phyloP scores from a whole-genome alignment of 1,140 invertebrate genomes.

The Drosophila sp. region DNA sequence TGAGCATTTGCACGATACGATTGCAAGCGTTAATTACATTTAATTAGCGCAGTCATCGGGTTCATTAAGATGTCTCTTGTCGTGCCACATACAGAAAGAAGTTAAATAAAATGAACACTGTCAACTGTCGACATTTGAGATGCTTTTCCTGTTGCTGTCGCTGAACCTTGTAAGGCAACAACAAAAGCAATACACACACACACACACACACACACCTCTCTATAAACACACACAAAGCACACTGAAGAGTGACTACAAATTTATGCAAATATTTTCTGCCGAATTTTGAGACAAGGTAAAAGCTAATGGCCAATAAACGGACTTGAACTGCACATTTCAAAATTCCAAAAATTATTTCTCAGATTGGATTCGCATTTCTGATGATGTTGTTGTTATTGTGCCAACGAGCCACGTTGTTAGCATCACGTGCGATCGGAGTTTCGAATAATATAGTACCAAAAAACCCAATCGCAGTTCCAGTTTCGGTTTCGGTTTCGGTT shows the following conservation, averaged over 20 bases:
- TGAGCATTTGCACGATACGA: conserved; percentile 13
- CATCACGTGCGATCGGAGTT: conserved; percentile 56
- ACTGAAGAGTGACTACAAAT: conserved; percentile 20
- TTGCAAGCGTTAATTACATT: conserved; percentile 31
- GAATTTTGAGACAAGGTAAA: conserved; percentile 41
- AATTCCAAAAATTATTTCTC: conserved; percentile 40
- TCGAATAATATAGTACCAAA: not conserved
- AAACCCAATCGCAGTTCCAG: not conserved
- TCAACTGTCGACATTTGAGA: conserved; percentile 14
- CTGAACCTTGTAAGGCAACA: conserved; percentile 15
- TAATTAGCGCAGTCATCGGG: conserved; percentile 33
- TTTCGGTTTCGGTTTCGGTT: too few species aligned
- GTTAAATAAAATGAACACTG: not conserved
- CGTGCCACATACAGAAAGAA: conserved; percentile 11
- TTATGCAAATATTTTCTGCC: conserved; percentile 48
- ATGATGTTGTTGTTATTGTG: conserved; percentile 16
- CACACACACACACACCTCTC: not conserved
- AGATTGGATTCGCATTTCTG: conserved; percentile 1
- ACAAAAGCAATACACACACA: conserved; percentile 4
- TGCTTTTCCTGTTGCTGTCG: conserved; percentile 47
- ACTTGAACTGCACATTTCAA: conserved; percentile 66
- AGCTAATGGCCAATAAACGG: conserved; percentile 66
- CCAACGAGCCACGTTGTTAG: conserved; percentile 47
- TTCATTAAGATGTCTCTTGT: conserved; percentile 47
- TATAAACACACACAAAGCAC: not conserved